Percentiles rank a stretch among this genome's conserved stretches.
phyloP scores from a whole-genome alignment of 2,113 vertebrate species.

The Bambusicola thoracicus region DNA sequence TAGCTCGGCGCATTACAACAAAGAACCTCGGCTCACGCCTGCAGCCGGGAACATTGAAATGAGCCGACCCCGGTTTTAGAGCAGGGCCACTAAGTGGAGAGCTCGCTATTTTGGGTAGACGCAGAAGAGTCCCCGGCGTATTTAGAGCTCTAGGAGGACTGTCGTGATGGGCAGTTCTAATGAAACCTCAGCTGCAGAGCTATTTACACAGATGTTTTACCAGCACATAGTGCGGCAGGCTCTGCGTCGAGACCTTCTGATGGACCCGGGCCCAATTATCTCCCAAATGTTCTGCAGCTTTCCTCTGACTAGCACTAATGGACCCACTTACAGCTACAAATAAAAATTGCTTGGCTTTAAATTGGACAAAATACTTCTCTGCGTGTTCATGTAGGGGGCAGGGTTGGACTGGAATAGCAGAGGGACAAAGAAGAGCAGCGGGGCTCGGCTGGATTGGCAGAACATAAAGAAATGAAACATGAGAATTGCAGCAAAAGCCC shows the following conservation, averaged over 20 bases:
- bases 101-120: conserved; percentile 1
- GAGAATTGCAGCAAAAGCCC: conserved; percentile 25
- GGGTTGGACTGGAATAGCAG: not conserved
- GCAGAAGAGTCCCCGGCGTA: not conserved
- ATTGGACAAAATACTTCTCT: not conserved
- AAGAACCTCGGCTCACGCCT: not conserved
- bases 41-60: not conserved
- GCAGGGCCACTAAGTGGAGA: not conserved
- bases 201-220: conserved; percentile 21
- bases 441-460: conserved; percentile 35
- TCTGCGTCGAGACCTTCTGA: conserved; percentile 11
- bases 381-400: not conserved
- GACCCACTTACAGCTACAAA: conserved; percentile 29
- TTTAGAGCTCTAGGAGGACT: not conserved
- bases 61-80: not conserved
- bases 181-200: conserved; percentile 22
- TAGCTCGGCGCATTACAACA: not conserved
- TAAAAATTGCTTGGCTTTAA: conserved; percentile 19
- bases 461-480: not conserved
- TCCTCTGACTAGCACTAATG: conserved; percentile 28
- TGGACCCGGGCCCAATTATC: conserved; percentile 51
- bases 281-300: conserved; percentile 28
- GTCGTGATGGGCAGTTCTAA: conserved; percentile 17
- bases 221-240: not conserved
- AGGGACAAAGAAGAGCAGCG: conserved; percentile 41